Conservation (phyloP, 2,113 vertebrate species). For the Panurus biarmicus region DNA sequence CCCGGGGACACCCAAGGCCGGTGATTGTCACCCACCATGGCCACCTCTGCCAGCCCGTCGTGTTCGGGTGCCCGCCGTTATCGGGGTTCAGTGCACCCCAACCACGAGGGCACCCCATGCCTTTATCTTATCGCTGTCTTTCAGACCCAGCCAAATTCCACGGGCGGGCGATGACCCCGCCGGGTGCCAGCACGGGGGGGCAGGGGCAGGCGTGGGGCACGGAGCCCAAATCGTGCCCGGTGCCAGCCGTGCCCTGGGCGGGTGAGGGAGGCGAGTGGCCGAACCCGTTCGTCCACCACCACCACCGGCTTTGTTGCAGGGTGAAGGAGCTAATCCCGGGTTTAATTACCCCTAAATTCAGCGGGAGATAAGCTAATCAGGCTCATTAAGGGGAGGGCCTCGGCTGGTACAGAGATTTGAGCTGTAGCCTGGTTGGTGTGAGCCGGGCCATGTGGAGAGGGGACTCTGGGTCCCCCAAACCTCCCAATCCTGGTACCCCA, state of each 20-base stretch:
- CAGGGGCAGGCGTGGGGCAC: neutral
- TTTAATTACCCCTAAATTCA: constrained; percentile 52
- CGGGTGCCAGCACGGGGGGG: neutral
- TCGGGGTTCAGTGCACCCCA: neutral
- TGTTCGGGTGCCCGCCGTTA: neutral
- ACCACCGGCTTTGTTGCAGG: neutral
- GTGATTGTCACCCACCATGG: neutral
- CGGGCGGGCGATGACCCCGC: neutral
- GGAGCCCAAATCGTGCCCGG: neutral
- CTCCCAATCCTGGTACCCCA: neutral
- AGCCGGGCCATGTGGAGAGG: fast-evolving
- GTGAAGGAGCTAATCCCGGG: constrained; percentile 31
- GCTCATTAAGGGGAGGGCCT: constrained; percentile 6
- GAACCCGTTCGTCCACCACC: neutral
- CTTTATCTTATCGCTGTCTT: neutral
- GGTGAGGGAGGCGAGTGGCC: neutral
- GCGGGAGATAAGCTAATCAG: constrained; percentile 7
- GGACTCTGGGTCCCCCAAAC: neutral
- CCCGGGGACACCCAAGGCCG: neutral
- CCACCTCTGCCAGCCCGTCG: neutral
- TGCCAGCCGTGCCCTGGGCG: neutral
- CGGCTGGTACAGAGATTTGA: neutral
- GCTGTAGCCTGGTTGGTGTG: neutral
- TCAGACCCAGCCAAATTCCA: neutral
- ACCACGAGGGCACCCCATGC: neutral